These are phyloP conservation scores for Himalopsyche anomala DNA, from an alignment of 2,888 invertebrate genomes.

Conservation along the genomic window DNA sequence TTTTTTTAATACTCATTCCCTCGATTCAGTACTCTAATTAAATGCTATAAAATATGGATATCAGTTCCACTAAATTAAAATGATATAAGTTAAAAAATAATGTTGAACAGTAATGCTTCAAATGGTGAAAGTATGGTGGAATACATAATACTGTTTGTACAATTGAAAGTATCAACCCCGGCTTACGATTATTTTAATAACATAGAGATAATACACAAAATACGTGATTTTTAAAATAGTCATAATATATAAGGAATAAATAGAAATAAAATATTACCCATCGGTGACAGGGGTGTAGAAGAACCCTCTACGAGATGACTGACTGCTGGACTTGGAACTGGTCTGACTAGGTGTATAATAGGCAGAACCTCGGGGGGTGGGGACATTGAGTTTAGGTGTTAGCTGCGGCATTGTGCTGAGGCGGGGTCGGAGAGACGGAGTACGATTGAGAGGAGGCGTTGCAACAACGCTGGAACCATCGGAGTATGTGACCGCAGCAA, in stretches of 20 bases:
- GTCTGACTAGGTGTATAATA: constrained; percentile 49
- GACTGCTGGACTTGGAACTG: constrained; percentile 48
- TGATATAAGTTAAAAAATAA: too few species aligned
- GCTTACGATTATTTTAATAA: too few species aligned
- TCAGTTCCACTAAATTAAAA: too few species aligned
- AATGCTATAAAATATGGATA: too few species aligned
- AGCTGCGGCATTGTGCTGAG: constrained; percentile 54
- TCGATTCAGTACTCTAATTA: too few species aligned
- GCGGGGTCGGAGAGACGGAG: constrained; percentile 60
- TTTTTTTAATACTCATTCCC: too few species aligned
- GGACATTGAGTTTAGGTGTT: constrained; percentile 54
- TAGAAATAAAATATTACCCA: constrained; percentile 7
- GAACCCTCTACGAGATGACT: constrained; percentile 70
- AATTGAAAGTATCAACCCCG: too few species aligned
- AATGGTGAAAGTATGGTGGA: too few species aligned
- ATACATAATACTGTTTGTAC: too few species aligned
- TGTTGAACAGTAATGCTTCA: too few species aligned
- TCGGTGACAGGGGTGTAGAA: constrained; percentile 73
- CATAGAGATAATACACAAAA: too few species aligned
- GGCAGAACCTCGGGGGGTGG: constrained; percentile 52
- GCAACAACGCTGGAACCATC: constrained; percentile 61
- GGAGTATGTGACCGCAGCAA: constrained; percentile 76
- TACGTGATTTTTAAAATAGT: not conserved
- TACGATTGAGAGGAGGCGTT: constrained; percentile 63
- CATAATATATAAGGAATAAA: not conserved